Base-by-base conservation (phyloP, 2,888 invertebrate species). In the Tachina grossa region DNA sequence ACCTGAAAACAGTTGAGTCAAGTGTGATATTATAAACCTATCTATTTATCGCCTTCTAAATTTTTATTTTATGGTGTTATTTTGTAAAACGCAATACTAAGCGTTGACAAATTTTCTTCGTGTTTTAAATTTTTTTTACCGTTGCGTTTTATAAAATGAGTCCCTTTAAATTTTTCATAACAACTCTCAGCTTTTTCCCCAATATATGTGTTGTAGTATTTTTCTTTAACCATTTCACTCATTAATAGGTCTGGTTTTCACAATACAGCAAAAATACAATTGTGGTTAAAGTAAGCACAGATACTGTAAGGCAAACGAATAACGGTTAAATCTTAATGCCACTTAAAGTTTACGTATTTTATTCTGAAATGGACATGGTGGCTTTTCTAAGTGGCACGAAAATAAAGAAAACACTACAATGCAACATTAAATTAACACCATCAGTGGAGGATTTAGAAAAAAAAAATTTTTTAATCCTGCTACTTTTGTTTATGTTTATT, bases 381-480 rank as follows among this genome's bases (percentile, higher is more conserved):
- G 82, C 71, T 77, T 83, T 43, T 39, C 1, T 31, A 65, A 55
- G 57, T 83, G 76, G 49, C 82, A 63, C 22, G 49, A 63, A 77
- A 69, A 16, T 14, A 51, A 69, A 13, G 14, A 69, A 47, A 47
- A 82, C 47, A 66, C 45, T 31, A n/a, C 78, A 63, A 41, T 19
- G 59, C 80, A 71, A 79, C 79, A 85, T 82, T 79, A 82, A 85
- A 85, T 85, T 85, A 85, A 82, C 85, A 79, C 78, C 82, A 79
- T 59, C 75, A 69, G 16, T 16, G 69, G 49, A 43, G 47, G 63
- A 74, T 84, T 71, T n/a, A 61, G 9, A 39, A 22, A 19, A 45
- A 69, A 63, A 61, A 31, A 57, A 82, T 49, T 65, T 84, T 68
- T 47, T 57, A 45, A 16, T 59, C 45, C 39, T 49, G 16, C 53